Base-by-base conservation (phyloP, 2,113 vertebrate species). In the Porphyrio hochstetteri region DNA sequence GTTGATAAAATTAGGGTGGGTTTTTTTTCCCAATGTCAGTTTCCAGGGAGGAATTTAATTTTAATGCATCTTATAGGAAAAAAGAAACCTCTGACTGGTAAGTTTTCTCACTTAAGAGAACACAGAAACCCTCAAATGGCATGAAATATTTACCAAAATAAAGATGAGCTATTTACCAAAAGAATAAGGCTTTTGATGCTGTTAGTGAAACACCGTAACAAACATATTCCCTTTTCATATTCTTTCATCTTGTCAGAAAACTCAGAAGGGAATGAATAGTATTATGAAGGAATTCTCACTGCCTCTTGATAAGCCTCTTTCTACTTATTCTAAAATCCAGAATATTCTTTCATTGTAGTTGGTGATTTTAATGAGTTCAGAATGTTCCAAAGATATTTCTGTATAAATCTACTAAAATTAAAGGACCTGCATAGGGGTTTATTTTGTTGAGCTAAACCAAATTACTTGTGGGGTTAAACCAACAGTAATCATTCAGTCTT, bases 91-190 rank as follows among this genome's bases (percentile, higher is more conserved):
- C 29, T 42, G 33, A 77, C 15, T 89, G 44, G 14, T 28, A 86
- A 38, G 33, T 65, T 89, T 68, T 38, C 25, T 94, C 36, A 56
- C 29, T 78, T 35, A 74, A 61, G 27, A 75, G 27, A 23, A 72
- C 69, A 77, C 3, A 81, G 23, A n/a, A 81, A 28, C 5, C 13
- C 53, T 56, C 63, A 72, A 61, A 80, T 56, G 29, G 4, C 27
- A 72, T 86, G 38, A 92, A 92, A 94, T 76, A 64, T 63, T 92
- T 92, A 85, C 46, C n/a, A 61, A 74, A 92, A 48, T 81, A 84
- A 90, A 90, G n/a, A 21, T 90, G 59, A 95, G 84, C 82, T 74
- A 90, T 84, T 90, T 92, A 82, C 61, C 31, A 75, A 79, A 82
- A 88, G 36, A 75, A 13, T 20, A 90, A 53, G 0, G 1, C 5